Conservation (phyloP, 2,888 invertebrate species). For the Gisinianus flammeolus region DNA sequence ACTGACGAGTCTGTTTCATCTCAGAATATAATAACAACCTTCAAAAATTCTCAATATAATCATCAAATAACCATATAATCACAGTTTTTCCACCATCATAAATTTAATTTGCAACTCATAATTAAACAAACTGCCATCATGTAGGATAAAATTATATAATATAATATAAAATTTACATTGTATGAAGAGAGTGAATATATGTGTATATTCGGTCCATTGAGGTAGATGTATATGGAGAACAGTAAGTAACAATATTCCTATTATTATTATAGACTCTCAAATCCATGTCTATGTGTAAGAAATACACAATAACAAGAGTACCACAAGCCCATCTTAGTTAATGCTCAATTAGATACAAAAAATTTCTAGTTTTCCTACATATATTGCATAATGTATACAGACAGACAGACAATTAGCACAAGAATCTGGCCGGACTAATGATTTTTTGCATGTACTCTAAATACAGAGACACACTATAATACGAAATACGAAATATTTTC, state of each 20-base stretch:
- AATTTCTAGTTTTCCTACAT: too few relatives aligned
- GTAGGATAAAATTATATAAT: background rate
- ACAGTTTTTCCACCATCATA: background rate
- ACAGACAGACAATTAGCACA: too few relatives aligned
- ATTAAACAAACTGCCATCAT: background rate
- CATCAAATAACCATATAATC: background rate
- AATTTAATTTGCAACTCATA: background rate
- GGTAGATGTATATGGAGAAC: background rate
- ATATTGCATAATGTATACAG: too few relatives aligned
- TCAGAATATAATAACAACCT: background rate
- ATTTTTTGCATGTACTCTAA: too few relatives aligned
- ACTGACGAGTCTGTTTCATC: background rate
- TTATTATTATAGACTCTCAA: too few relatives aligned
- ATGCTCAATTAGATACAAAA: too few relatives aligned
- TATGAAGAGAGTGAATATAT: background rate
- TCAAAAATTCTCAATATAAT: background rate
- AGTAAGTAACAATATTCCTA: too few relatives aligned
- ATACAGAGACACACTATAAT: background rate
- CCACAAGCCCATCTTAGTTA: too few relatives aligned
- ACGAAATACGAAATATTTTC: background rate
- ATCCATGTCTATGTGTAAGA: too few relatives aligned
- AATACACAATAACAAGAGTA: too few relatives aligned
- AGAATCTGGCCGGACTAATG: too few relatives aligned
- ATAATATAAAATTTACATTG: background rate
- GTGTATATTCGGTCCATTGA: background rate